Percentiles rank a stretch among this genome's conserved stretches.
phyloP scores from a whole-genome alignment of 37 sponge, comb jelly and placozoan genomes.

The Ianthella basta region DNA sequence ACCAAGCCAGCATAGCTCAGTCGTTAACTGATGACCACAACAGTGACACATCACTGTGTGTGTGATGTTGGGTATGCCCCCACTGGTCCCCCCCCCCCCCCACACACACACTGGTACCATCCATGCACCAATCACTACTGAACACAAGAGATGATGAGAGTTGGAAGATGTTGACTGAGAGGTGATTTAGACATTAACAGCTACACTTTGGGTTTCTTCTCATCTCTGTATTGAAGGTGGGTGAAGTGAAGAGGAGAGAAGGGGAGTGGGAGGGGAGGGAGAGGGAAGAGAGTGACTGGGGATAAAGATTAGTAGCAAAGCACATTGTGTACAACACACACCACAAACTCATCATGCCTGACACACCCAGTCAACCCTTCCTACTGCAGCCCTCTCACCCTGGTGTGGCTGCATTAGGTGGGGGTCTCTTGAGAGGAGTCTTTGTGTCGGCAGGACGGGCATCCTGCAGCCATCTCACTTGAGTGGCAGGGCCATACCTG shows the following conservation, averaged over 20 bases:
- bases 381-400: slow-evolving; percentile 1
- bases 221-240: slow-evolving; percentile 1
- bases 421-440: slow-evolving; percentile 8
- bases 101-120: no score
- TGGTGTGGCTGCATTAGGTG: slow-evolving; percentile 27
- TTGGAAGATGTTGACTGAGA: no score
- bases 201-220: slow-evolving; percentile 29
- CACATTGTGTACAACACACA: background rate
- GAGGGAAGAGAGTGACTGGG: background rate
- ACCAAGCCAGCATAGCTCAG: no score
- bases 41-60: no score
- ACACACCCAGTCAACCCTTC: background rate
- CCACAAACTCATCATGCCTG: background rate
- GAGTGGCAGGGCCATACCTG: slow-evolving; percentile 99
- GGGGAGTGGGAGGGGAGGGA: no score
- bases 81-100: no score
- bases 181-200: background rate
- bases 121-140: no score
- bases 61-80: no score
- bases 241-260: background rate
- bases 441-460: slow-evolving; percentile 72
- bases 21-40: no score
- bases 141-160: no score
- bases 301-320: background rate
- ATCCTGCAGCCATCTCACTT: slow-evolving; percentile 99